Evolutionary conservation across 2,113 vertebrate genomes (phyloP), one percentile per base, ranked within the genome.

Genomic region (Mionectes macconnelli): DNA sequence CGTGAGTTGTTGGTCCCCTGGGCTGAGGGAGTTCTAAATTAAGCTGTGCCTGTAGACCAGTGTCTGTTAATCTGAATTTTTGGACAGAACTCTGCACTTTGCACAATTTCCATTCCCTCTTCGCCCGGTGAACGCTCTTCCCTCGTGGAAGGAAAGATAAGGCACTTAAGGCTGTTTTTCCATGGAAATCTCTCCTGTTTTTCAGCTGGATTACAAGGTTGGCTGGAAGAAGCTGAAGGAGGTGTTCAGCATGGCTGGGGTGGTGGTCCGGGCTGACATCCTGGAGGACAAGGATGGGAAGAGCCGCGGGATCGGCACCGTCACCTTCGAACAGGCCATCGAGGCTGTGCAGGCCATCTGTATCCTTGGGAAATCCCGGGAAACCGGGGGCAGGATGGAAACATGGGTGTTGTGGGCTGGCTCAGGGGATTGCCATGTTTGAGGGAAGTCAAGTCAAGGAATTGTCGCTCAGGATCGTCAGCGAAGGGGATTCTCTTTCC

Each of bases 141-240:
- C 12, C 21, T n/a, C 56, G 2, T 35, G 12, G 14, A 49, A 53
- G 37, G 33, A 53, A 66, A 52, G 0, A 0, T 8, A 7, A n/a
- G 6, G n/a, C 12, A n/a, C 1, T 10, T 40, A 4, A 37, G n/a
- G 18, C 33, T 72, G 12, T 20, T 42, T 76, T 40, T n/a, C 69
- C n/a, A 8, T 22, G 12, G 67, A 25, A 73, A 57, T 60, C 14
- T 80, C 33, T 85, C 35, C 21, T 30, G 35, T 44, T 40, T 82
- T 93, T 33, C 95, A 99, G 99, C 98, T 99, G 97, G 99, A 99
- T 97, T 99, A 99, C 98, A 99, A 99, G 96, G 99, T 99, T 62
- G 99, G 99, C 45, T 99, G 99, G 99, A 99, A 99, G 98, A 99
- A 99, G 95, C 98, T 99, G 97, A 99, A 99, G 63, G 99, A 99